These are phyloP conservation scores for Ceryle rudis DNA, from an alignment of 2,797 vertebrate species.

Conservation along the genomic window DNA sequence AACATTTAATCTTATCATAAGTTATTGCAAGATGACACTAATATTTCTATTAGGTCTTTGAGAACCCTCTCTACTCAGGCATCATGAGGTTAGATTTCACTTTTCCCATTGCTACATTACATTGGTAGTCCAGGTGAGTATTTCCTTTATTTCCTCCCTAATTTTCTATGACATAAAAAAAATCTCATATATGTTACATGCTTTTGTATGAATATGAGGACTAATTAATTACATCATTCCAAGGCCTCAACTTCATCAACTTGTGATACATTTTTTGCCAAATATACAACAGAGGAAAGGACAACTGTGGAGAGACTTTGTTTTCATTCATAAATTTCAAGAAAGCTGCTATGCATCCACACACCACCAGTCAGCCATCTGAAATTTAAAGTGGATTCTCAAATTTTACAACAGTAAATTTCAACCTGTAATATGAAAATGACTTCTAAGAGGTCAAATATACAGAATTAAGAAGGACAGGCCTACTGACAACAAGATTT, in stretches of 20 bases:
- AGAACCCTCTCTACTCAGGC: background rate
- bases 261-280: background rate
- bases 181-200: accelerated
- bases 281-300: background rate
- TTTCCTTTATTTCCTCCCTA: background rate
- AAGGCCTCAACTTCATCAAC: background rate
- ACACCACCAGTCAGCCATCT: background rate
- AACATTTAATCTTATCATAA: background rate
- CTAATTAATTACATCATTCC: background rate
- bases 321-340: background rate
- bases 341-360: background rate
- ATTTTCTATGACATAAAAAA: background rate
- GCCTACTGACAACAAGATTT: background rate
- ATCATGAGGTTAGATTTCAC: background rate
- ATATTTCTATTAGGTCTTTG: background rate
- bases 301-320: background rate
- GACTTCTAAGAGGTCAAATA: background rate
- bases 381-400: background rate
- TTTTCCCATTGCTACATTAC: background rate
- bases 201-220: background rate
- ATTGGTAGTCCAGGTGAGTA: background rate
- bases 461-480: background rate
- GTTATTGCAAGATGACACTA: background rate
- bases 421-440: background rate
- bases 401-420: background rate